Conservation (phyloP, 2,113 vertebrate genomes). For the Ginglymostoma cirratum region DNA sequence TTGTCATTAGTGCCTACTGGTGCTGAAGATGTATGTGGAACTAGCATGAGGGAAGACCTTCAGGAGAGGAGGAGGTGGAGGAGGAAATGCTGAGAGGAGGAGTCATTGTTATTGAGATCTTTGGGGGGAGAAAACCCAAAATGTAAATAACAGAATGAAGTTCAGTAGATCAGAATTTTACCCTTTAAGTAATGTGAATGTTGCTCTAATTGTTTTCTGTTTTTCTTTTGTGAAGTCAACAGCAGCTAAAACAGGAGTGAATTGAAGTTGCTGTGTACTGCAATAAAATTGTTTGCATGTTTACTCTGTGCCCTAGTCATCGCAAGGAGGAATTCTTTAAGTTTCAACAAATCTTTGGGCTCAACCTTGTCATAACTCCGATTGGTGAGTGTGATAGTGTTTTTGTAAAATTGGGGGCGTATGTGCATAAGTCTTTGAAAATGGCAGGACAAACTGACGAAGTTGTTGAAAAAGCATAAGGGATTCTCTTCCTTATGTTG, state of each 20-base stretch:
- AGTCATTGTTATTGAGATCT: background rate
- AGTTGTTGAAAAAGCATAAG: background rate
- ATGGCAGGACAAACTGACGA: background rate
- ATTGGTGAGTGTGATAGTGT: background rate
- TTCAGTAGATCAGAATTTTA: background rate
- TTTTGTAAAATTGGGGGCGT: background rate
- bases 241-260: background rate
- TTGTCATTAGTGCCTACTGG: too few relatives aligned
- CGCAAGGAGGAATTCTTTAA: background rate
- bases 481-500: background rate
- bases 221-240: background rate
- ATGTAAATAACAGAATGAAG: background rate
- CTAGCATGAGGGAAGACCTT: background rate
- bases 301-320: background rate
- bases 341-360: background rate
- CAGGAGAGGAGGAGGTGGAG: background rate
- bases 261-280: background rate
- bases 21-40: too few relatives aligned
- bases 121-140: background rate
- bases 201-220: background rate
- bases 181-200: background rate
- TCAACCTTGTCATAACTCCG: background rate
- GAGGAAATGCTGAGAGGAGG: background rate
- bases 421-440: background rate
- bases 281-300: background rate